phyloP scores from a whole-genome alignment of 2,888 invertebrate species.

The Stratiomys singularior region DNA sequence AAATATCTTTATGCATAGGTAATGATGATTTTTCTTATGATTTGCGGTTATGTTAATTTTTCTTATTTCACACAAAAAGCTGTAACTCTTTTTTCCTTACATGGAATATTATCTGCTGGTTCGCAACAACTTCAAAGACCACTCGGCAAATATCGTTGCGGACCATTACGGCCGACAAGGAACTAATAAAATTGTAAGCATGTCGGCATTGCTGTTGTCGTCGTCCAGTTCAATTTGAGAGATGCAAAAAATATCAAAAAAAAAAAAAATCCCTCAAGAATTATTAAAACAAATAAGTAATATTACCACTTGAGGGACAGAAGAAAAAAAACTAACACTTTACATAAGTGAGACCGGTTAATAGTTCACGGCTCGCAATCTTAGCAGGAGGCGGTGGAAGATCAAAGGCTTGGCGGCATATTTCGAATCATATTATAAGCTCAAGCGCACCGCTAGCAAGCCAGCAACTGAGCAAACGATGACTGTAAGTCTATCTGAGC shows the following conservation, averaged over 20 bases:
- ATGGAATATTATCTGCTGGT: background rate
- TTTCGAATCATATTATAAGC: constrained; percentile 22
- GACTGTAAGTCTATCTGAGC: background rate
- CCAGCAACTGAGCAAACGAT: background rate
- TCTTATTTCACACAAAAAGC: constrained; percentile 25
- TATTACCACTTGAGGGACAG: constrained; percentile 6
- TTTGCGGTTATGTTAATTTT: too few species aligned
- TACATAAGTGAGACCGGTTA: constrained; percentile 43
- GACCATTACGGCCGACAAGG: constrained; percentile 39
- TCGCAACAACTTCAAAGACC: constrained; percentile 38
- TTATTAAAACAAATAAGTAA: constrained; percentile 39
- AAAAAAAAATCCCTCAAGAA: too few species aligned
- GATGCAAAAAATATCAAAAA: constrained; percentile 4
- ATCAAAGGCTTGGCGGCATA: constrained; percentile 30
- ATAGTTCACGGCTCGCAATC: constrained; percentile 46
- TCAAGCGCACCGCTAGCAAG: constrained; percentile 14
- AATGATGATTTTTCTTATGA: constrained; percentile 35
- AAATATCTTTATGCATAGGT: constrained; percentile 42
- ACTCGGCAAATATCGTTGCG: constrained; percentile 24
- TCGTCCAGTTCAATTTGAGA: constrained; percentile 31
- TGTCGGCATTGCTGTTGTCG: constrained; percentile 36
- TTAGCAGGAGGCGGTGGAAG: constrained; percentile 37
- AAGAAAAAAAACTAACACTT: constrained; percentile 27
- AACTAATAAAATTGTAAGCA: constrained; percentile 45
- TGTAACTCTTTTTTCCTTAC: constrained; percentile 7